These are phyloP conservation scores for Papilio gigon DNA, from an alignment of 2,888 invertebrate genomes.

Conservation along the genomic window DNA sequence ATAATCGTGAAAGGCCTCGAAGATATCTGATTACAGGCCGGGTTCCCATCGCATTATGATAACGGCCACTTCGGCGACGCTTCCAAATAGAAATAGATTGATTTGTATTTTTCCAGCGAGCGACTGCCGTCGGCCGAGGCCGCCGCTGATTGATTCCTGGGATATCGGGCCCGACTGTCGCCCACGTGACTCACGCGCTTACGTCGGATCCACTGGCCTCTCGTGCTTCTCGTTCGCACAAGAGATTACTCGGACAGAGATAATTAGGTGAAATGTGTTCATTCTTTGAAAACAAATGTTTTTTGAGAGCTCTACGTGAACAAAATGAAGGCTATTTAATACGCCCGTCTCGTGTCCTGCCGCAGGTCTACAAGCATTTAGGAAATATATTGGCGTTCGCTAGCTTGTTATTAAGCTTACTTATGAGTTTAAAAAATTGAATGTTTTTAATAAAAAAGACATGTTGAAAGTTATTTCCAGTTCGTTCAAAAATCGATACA, in stretches of 20 bases:
- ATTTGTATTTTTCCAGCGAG: constrained; percentile 64
- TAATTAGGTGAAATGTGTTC: no score
- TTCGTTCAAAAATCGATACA: constrained; percentile 1
- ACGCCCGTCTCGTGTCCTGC: background rate
- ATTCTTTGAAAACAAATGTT: background rate
- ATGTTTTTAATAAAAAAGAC: background rate
- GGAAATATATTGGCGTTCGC: background rate
- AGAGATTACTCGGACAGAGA: background rate
- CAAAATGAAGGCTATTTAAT: background rate
- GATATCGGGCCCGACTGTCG: background rate
- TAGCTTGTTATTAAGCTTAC: background rate
- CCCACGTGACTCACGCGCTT: background rate
- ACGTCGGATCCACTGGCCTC: background rate
- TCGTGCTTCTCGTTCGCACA: background rate
- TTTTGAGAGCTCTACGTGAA: no score
- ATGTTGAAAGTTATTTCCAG: background rate
- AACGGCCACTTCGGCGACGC: constrained; percentile 71
- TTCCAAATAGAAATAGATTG: constrained; percentile 74
- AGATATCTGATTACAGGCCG: constrained; percentile 75
- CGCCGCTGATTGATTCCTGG: constrained; percentile 62
- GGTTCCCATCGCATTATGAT: constrained; percentile 74
- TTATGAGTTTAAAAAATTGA: background rate
- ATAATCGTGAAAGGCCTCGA: constrained; percentile 64
- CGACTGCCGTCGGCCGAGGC: constrained; percentile 45
- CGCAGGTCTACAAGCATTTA: background rate